Percentiles rank a stretch among this genome's conserved stretches.
Conservation (phyloP, 2,113 vertebrate species). For the Phoxinus phoxinus region DNA sequence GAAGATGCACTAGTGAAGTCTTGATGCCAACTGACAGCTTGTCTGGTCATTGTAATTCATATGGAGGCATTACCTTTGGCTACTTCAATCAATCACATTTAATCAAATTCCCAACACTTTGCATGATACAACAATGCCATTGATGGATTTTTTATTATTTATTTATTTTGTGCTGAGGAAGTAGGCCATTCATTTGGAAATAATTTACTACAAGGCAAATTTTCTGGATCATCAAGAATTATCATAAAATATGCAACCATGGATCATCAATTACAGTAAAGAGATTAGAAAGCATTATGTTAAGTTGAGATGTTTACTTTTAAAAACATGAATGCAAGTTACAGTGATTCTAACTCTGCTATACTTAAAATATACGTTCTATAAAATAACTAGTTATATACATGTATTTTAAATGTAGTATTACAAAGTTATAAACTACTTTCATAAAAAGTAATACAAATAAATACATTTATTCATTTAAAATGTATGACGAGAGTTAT, state of each 20-base stretch:
- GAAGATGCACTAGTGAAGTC: background rate
- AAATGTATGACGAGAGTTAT: too few relatives aligned
- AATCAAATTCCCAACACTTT: conserved; percentile 4
- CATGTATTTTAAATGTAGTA: background rate
- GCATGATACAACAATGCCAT: background rate
- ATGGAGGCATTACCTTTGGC: conserved; percentile 26
- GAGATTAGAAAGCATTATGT: background rate
- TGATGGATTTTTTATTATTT: background rate
- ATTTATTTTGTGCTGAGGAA: background rate
- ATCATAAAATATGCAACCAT: background rate
- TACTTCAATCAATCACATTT: conserved; percentile 21
- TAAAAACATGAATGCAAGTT: background rate
- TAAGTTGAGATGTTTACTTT: background rate
- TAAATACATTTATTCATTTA: background rate
- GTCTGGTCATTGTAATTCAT: conserved; percentile 25
- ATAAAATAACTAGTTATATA: background rate
- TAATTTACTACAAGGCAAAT: background rate
- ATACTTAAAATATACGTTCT: background rate
- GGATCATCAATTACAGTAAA: background rate
- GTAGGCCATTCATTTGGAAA: background rate
- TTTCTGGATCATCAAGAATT: background rate
- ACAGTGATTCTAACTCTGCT: background rate
- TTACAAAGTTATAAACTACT: background rate
- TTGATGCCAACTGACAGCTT: conserved; percentile 32
- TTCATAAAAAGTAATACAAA: background rate